phyloP scores from a whole-genome alignment of 2,113 vertebrate genomes.

The Paradisaea rubra region DNA sequence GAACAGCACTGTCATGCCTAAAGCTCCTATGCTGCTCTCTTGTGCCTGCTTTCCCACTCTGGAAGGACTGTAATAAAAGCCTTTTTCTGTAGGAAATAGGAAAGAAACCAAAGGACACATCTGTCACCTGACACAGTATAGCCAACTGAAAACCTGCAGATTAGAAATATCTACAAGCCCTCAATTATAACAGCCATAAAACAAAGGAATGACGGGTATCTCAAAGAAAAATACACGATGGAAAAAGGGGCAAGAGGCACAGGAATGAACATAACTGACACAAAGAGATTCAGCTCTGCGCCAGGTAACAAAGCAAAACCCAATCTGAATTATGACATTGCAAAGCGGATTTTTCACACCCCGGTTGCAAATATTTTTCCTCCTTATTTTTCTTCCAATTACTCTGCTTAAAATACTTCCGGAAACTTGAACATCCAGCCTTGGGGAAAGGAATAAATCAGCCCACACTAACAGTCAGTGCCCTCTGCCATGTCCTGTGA shows the following conservation, averaged over 20 bases:
- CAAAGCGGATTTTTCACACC: background rate
- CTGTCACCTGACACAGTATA: background rate
- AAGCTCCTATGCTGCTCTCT: background rate
- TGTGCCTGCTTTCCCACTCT: background rate
- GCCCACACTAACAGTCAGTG: fast-evolving
- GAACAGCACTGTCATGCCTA: fast-evolving
- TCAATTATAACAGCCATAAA: background rate
- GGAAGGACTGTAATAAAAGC: background rate
- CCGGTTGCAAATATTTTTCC: background rate
- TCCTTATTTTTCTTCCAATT: background rate
- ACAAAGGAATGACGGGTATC: background rate
- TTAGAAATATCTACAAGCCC: background rate
- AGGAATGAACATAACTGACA: fast-evolving
- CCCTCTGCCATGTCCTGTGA: fast-evolving
- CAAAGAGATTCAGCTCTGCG: background rate
- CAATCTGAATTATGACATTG: fast-evolving
- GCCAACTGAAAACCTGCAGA: background rate
- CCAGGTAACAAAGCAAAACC: background rate
- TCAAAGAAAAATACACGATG: background rate
- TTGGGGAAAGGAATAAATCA: background rate
- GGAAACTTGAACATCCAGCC: background rate
- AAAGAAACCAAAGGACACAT: background rate
- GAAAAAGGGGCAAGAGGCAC: background rate
- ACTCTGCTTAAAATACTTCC: background rate
- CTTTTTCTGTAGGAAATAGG: background rate